A percentile compares a stretch with the other conserved stretches of the same genome.
Evolutionary conservation across 2,113 vertebrate genomes (phyloP).

Genomic region (Fukomys damarensis): DNA sequence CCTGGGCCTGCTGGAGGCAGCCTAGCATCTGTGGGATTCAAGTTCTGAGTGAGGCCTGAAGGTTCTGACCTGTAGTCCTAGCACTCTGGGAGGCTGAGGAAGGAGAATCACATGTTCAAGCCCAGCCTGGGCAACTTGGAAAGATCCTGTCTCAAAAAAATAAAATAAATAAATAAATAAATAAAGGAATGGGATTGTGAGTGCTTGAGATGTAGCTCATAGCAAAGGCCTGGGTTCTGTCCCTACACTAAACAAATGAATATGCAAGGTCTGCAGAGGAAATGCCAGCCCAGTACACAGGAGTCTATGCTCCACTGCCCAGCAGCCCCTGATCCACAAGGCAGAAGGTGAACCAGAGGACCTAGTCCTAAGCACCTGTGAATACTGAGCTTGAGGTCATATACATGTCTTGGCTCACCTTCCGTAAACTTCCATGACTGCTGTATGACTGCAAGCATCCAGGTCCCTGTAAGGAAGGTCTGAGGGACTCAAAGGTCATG

Average conservation of each 20-base stretch:
- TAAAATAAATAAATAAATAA: too few relatives aligned
- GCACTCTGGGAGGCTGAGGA: not conserved
- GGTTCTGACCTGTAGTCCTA: not conserved
- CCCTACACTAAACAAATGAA: not conserved
- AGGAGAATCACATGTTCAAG: not conserved
- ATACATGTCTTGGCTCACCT: not conserved
- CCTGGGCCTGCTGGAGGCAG: not conserved
- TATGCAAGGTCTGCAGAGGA: not conserved
- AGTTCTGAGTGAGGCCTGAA: not conserved
- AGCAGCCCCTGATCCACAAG: not conserved
- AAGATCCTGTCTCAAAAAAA: not conserved
- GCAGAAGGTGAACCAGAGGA: not conserved
- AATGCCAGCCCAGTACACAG: not conserved
- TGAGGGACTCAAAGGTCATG: not conserved
- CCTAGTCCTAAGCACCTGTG: not conserved
- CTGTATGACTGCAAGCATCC: not conserved
- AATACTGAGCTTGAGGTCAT: not conserved
- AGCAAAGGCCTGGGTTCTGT: not conserved
- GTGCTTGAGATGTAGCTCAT: not conserved
- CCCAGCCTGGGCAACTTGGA: not conserved
- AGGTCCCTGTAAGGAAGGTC: not conserved
- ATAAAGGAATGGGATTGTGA: not conserved
- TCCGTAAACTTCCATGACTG: not conserved
- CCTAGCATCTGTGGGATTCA: not conserved
- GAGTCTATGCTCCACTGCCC: not conserved